A percentile compares a stretch with the other conserved stretches of the same genome.
Conservation (phyloP, 2,888 invertebrate species). For the Andrena camellia region DNA sequence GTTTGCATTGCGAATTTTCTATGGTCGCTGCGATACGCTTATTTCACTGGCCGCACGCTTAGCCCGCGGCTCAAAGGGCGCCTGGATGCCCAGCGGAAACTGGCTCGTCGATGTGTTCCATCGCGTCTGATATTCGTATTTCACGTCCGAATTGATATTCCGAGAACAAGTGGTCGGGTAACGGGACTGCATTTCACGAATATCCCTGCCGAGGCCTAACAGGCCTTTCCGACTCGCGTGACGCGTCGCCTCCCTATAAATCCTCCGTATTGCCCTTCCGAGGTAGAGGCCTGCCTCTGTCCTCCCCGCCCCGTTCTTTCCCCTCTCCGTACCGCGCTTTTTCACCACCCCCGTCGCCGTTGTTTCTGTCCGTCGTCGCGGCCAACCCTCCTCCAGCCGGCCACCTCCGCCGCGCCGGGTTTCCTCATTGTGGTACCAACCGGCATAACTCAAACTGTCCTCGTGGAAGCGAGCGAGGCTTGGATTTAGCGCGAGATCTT, state of each 20-base stretch:
- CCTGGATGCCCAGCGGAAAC: background rate
- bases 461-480: constrained; percentile 72
- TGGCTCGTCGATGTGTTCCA: background rate
- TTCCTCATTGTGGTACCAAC: constrained; percentile 72
- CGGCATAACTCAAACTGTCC: constrained; percentile 81
- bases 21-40: background rate
- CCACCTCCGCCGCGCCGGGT: constrained; percentile 37
- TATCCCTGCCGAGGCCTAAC: constrained; percentile 55
- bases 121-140: constrained; percentile 28
- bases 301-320: constrained; percentile 22
- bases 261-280: constrained; percentile 57
- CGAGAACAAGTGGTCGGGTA: constrained; percentile 41
- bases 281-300: constrained; percentile 11
- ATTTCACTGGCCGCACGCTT: background rate
- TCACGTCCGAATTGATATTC: constrained; percentile 49
- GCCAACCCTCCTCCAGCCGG: constrained; percentile 47
- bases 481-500: constrained; percentile 80
- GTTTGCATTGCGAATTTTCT: background rate
- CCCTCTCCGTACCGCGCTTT: constrained; percentile 36
- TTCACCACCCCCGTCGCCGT: constrained; percentile 50
- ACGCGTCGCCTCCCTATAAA: constrained; percentile 76
- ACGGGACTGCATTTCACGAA: constrained; percentile 64
- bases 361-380: constrained; percentile 46
- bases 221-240: constrained; percentile 74
- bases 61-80: background rate